These are phyloP conservation scores for Marronus borbonicus DNA, from an alignment of 2,888 invertebrate species.

Conservation along the genomic window DNA sequence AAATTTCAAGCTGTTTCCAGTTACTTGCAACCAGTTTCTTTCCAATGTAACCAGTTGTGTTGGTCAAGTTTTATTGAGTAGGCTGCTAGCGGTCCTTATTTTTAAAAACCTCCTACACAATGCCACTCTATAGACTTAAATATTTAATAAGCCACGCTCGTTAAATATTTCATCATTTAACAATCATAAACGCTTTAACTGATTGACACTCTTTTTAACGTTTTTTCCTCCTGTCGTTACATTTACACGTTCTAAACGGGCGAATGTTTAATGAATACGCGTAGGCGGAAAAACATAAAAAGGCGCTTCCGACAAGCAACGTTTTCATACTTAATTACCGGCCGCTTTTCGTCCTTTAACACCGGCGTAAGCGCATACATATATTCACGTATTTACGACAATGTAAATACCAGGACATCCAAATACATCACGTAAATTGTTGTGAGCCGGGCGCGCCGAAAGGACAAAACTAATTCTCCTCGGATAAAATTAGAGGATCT, in stretches of 20 bases:
- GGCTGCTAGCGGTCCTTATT: no score
- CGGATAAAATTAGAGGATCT: slow-evolving; percentile 35
- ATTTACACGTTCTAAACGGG: not conserved
- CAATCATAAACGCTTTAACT: not conserved
- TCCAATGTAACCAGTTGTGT: no score
- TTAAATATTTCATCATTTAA: no score
- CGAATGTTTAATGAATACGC: slow-evolving; percentile 14
- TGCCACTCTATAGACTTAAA: not conserved
- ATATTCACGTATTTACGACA: slow-evolving; percentile 33
- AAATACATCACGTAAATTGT: slow-evolving; percentile 33
- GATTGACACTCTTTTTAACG: slow-evolving; percentile 4
- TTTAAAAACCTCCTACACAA: no score
- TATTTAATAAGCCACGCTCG: not conserved
- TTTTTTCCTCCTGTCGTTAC: not conserved
- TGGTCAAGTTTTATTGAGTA: no score
- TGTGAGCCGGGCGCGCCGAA: not conserved
- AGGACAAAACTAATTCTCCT: slow-evolving; percentile 35
- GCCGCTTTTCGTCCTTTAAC: not conserved
- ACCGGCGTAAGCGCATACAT: not conserved
- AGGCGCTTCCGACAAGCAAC: not conserved
- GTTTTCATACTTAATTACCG: slow-evolving; percentile 5
- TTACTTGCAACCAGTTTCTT: no score
- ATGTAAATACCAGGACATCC: slow-evolving; percentile 24
- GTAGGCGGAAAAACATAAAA: slow-evolving; percentile 5
- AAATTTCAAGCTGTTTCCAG: no score